phyloP scores from a whole-genome alignment of 2,888 invertebrate genomes.

The Cataglyphis rosenhaueri region DNA sequence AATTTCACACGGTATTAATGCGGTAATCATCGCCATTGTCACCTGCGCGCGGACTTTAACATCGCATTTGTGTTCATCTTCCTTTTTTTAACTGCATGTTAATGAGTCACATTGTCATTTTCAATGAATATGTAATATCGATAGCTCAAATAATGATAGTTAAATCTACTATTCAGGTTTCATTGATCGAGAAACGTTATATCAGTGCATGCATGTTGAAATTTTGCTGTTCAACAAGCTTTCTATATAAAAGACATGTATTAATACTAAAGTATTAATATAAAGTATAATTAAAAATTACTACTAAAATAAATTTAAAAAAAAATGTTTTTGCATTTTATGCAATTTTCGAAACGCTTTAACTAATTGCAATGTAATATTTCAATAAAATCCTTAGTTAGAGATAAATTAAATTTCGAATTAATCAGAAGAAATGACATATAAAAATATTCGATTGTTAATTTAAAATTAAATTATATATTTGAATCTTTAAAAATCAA shows the following conservation, averaged over 20 bases:
- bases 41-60: not conserved
- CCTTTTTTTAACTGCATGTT: not conserved
- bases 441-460: conserved; percentile 8
- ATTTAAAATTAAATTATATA: conserved; percentile 28
- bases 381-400: conserved; percentile 10
- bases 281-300: too few species aligned
- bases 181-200: not conserved
- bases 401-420: conserved; percentile 28
- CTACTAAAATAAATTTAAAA: not conserved
- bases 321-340: not conserved
- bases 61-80: not conserved
- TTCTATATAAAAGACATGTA: not conserved
- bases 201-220: not conserved
- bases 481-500: not conserved
- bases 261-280: too few species aligned
- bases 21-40: not conserved
- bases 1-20: conserved; percentile 28
- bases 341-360: not conserved
- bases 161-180: conserved; percentile 1
- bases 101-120: conserved; percentile 25
- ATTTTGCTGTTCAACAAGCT: not conserved
- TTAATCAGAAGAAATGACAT: conserved; percentile 31
- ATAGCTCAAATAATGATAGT: not conserved
- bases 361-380: not conserved
- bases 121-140: conserved; percentile 5